phyloP scores from a whole-genome alignment of 2,888 invertebrate species.

The Digitonthophagus gazella region DNA sequence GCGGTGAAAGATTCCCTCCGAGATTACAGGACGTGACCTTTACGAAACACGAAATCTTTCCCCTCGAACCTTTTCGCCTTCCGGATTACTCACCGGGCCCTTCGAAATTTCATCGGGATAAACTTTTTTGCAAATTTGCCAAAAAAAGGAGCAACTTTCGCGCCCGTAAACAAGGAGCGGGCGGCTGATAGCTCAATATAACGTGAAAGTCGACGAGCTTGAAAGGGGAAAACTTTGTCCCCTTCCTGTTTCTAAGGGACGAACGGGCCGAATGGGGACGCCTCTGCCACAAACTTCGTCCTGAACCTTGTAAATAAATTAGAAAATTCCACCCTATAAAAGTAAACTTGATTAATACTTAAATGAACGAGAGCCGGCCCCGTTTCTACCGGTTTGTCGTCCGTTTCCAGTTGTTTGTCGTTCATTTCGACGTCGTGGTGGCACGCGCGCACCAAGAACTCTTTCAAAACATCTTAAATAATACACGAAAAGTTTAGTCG shows the following conservation, averaged over 20 bases:
- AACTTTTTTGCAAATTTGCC: not conserved
- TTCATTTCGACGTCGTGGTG: not conserved
- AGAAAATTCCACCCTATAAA: slow-evolving; percentile 29
- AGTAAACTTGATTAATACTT: slow-evolving; percentile 29
- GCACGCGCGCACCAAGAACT: not conserved
- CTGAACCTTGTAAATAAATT: slow-evolving; percentile 29
- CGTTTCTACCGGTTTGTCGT: not conserved
- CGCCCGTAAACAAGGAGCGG: not conserved
- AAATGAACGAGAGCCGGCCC: slow-evolving; percentile 21
- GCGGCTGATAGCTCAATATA: not conserved
- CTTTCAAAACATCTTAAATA: not conserved
- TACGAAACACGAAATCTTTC: not conserved
- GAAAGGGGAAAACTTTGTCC: not conserved
- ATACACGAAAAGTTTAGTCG: not conserved
- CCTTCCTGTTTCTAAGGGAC: not conserved
- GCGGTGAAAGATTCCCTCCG: not conserved
- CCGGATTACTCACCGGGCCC: not conserved
- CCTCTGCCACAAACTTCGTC: slow-evolving; percentile 1
- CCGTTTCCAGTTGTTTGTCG: not conserved
- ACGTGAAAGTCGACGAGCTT: not conserved
- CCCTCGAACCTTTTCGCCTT: not conserved
- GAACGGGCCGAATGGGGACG: not conserved
- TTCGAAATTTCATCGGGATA: not conserved
- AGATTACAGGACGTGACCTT: slow-evolving; percentile 5
- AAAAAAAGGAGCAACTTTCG: not conserved